These are phyloP conservation scores for Macaca fascicularis DNA, from an alignment of 2,113 vertebrate genomes.

Conservation along the genomic window DNA sequence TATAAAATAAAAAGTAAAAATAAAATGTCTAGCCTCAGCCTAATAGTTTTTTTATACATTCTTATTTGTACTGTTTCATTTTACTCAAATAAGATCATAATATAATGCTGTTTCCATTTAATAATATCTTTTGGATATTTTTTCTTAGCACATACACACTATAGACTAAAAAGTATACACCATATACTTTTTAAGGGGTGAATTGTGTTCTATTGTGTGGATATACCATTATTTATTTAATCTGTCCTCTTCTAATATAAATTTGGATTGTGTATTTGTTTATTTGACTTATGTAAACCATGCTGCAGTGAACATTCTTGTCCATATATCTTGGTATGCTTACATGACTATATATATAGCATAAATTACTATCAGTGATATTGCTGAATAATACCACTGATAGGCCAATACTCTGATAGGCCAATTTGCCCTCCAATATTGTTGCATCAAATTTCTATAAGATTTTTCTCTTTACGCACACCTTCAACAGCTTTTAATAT, in stretches of 20 bases:
- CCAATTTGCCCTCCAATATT: not conserved
- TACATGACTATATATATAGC: not conserved
- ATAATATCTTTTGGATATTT: not conserved
- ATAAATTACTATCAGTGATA: not conserved
- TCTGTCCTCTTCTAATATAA: not conserved
- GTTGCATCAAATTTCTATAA: not conserved
- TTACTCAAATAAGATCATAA: not conserved
- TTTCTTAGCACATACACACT: not conserved
- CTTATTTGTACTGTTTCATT: not conserved
- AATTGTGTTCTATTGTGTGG: not conserved
- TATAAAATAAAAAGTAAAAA: not conserved
- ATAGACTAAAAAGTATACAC: too few relatives aligned
- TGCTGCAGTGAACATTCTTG: not conserved
- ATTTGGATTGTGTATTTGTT: not conserved
- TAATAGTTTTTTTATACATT: not conserved
- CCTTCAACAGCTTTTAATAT: not conserved
- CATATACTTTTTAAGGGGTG: not conserved
- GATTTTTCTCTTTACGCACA: not conserved
- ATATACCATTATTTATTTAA: not conserved
- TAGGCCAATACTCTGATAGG: not conserved
- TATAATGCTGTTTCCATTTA: not conserved
- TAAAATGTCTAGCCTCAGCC: not conserved
- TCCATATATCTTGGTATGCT: not conserved
- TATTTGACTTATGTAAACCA: not conserved
- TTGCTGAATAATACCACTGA: not conserved